Percentiles rank a stretch among this genome's conserved stretches.
Conservation (phyloP, 1,140 invertebrate genomes). For the Bombus picipes region DNA sequence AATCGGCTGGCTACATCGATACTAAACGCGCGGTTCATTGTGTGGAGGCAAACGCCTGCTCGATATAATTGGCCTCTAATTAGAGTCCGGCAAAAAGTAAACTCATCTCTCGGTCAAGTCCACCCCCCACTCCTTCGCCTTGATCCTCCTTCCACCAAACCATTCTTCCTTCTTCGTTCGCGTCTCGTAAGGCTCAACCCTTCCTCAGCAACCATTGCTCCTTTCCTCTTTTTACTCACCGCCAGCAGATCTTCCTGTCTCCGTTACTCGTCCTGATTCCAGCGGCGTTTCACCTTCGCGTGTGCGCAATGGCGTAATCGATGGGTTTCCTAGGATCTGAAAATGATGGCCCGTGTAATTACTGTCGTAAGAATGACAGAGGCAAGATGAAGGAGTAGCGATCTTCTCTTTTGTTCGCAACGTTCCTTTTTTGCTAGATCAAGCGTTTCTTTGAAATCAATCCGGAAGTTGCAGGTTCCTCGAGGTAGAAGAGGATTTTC, state of each 20-base stretch:
- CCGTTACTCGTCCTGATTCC: not conserved
- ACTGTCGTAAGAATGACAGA: not conserved
- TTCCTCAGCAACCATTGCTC: constrained; percentile 37
- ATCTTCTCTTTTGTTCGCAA: not conserved
- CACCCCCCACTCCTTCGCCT: not conserved
- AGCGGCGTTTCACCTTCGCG: constrained; percentile 22
- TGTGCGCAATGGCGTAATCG: constrained; percentile 29
- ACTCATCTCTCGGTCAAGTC: constrained; percentile 63
- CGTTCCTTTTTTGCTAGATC: not conserved
- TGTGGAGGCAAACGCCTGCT: constrained; percentile 75
- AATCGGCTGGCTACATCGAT: constrained; percentile 73
- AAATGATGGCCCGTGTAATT: not conserved
- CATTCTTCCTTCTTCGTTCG: constrained; percentile 22
- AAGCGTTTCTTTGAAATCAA: too few relatives aligned
- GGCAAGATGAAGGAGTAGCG: not conserved
- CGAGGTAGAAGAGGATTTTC: too few relatives aligned
- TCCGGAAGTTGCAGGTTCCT: too few relatives aligned
- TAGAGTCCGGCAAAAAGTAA: constrained; percentile 74
- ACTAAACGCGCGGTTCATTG: constrained; percentile 74
- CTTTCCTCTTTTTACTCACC: not conserved
- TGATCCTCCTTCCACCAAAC: not conserved
- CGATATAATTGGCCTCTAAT: constrained; percentile 78
- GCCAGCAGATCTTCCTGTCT: not conserved
- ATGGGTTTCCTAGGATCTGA: not conserved
- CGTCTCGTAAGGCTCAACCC: constrained; percentile 21